phyloP scores from a whole-genome alignment of 2,797 vertebrate species.

The Mastacembelus armatus region DNA sequence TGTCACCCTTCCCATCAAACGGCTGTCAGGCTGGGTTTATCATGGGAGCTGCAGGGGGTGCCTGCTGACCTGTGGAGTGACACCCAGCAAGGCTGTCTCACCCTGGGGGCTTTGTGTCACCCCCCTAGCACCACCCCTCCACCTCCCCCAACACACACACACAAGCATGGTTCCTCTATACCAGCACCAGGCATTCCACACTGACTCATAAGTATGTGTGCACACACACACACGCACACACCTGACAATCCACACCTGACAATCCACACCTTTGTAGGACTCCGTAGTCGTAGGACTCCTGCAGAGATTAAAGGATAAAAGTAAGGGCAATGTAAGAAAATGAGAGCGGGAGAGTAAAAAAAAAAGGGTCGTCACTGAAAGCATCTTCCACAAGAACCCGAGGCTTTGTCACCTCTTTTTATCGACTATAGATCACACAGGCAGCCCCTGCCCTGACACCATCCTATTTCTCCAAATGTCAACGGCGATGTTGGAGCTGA shows the following conservation, averaged over 20 bases:
- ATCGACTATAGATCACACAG: constrained; percentile 72
- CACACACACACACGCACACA: constrained; percentile 1
- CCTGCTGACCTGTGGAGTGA: constrained; percentile 85
- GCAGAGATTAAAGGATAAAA: constrained; percentile 36
- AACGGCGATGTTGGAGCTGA: constrained; percentile 73
- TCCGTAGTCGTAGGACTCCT: constrained; percentile 9
- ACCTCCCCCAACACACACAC: not conserved
- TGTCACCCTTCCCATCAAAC: constrained; percentile 77
- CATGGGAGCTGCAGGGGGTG: constrained; percentile 82
- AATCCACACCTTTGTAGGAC: constrained; percentile 36
- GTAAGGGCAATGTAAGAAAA: constrained; percentile 23
- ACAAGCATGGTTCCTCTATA: constrained; percentile 30
- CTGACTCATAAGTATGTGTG: too few species aligned
- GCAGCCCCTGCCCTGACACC: constrained; percentile 70
- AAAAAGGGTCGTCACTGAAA: constrained; percentile 19
- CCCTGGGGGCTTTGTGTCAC: constrained; percentile 54
- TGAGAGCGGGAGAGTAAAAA: constrained; percentile 21
- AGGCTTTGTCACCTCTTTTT: constrained; percentile 70
- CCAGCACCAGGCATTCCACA: constrained; percentile 35
- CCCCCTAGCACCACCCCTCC: constrained; percentile 5
- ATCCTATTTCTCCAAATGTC: constrained; percentile 83
- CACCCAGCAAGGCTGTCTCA: constrained; percentile 62
- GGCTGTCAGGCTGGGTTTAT: constrained; percentile 87
- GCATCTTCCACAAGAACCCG: constrained; percentile 26
- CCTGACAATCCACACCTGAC: constrained; percentile 37